Conservation (phyloP, 2,797 vertebrate genomes). For the Cryptoprocta ferox region DNA sequence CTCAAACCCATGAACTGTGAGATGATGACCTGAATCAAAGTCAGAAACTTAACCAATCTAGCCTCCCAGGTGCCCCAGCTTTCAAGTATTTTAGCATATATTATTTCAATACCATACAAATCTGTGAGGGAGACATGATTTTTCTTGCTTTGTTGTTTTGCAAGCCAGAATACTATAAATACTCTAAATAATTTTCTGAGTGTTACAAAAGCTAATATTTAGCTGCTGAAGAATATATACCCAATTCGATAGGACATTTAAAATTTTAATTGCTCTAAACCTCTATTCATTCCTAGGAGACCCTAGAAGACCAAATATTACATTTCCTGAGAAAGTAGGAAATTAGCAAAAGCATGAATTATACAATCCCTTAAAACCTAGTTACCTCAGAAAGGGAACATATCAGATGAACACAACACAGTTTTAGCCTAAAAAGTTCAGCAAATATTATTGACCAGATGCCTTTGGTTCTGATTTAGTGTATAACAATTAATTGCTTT, state of each 20-base stretch:
- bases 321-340: not conserved
- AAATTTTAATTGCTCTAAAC: not conserved
- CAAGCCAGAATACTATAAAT: not conserved
- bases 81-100: not conserved
- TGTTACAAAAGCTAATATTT: not conserved
- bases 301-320: not conserved
- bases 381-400: not conserved
- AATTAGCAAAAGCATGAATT: constrained; percentile 6
- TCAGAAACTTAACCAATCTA: too few species aligned
- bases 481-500: not conserved
- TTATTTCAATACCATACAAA: not conserved
- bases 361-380: not conserved
- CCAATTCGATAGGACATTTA: not conserved
- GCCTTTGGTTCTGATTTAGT: not conserved
- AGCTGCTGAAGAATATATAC: not conserved
- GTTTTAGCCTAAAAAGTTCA: not conserved
- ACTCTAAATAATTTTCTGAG: not conserved
- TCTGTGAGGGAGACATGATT: not conserved
- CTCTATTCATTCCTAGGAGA: not conserved
- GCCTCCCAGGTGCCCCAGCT: not conserved
- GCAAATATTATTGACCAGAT: not conserved
- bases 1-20: too few species aligned
- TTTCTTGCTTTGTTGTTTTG: not conserved
- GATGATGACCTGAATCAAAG: too few species aligned
- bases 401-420: not conserved